phyloP scores from a whole-genome alignment of 2,797 vertebrate species.

The Fratercula arctica region DNA sequence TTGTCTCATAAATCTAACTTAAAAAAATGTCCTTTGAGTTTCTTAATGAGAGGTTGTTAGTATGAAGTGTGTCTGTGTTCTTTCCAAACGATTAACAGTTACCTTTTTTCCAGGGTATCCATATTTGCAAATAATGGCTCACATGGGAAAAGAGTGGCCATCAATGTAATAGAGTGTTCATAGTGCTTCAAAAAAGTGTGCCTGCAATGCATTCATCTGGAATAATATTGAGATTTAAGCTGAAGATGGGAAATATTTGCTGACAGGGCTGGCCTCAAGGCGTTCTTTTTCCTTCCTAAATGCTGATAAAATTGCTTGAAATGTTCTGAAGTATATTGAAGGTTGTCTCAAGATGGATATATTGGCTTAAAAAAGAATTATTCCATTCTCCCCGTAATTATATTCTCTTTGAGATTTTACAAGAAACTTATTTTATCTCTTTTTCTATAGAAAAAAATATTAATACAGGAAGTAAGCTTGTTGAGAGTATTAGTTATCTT shows the following conservation, averaged over 20 bases:
- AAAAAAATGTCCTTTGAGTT: not conserved
- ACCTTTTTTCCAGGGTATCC: not conserved
- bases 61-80: not conserved
- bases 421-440: not conserved
- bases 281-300: conserved; percentile 4
- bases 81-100: not conserved
- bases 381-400: not conserved
- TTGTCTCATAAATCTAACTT: not conserved
- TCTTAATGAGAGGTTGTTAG: not conserved
- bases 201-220: not conserved
- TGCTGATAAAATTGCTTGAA: conserved; percentile 25
- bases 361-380: not conserved
- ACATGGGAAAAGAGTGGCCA: not conserved
- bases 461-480: not conserved
- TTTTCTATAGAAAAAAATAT: not conserved
- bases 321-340: conserved; percentile 10
- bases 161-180: not conserved
- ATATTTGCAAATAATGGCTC: conserved; percentile 12
- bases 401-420: not conserved
- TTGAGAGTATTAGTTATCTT: not conserved
- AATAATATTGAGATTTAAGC: conserved; percentile 25
- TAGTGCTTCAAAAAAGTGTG: not conserved
- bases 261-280: conserved; percentile 22
- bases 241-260: conserved; percentile 38
- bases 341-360: not conserved